phyloP scores from a whole-genome alignment of 2,113 vertebrate genomes.

The Conger conger region DNA sequence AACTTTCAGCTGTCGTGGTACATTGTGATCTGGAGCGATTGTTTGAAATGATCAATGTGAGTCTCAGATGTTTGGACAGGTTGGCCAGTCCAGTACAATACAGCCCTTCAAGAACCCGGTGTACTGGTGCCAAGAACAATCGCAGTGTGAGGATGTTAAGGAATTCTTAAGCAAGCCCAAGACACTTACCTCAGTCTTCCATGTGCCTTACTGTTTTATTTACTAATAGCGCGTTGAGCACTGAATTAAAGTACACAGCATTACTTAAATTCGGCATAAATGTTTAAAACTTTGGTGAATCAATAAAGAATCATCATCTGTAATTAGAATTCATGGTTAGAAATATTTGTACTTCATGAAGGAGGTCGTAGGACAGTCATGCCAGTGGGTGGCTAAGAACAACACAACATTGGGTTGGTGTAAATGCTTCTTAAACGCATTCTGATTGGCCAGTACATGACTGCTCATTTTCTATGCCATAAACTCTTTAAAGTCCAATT shows the following conservation, averaged over 20 bases:
- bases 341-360: no score
- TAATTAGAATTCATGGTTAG: no score
- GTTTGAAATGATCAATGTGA: neutral
- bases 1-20: neutral
- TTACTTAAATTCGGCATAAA: no score
- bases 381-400: no score
- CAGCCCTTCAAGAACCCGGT: neutral
- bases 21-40: neutral
- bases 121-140: neutral
- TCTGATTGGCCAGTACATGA: no score
- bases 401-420: no score
- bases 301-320: no score
- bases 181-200: neutral
- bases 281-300: no score
- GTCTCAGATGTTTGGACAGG: neutral
- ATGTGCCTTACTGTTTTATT: neutral
- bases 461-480: no score
- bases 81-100: neutral
- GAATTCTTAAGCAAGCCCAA: neutral
- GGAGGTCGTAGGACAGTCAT: no score
- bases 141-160: neutral
- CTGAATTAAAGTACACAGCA: neutral
- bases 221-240: neutral
- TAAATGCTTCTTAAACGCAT: no score
- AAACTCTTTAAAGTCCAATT: no score